These are phyloP conservation scores for Episyrphus balteatus DNA, from an alignment of 1,140 invertebrate genomes.

Conservation along the genomic window DNA sequence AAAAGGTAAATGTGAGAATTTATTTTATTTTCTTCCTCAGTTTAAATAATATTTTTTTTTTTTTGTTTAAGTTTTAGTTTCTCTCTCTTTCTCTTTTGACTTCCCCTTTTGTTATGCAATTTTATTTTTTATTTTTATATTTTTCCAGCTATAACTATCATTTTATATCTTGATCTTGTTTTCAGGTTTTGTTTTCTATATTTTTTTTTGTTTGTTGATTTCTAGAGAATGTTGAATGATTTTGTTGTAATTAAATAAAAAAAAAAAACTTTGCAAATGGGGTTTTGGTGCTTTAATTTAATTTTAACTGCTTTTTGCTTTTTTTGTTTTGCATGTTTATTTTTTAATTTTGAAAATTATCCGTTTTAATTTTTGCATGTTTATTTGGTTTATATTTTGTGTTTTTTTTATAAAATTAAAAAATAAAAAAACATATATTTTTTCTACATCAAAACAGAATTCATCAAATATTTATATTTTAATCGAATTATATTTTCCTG, in stretches of 20 bases:
- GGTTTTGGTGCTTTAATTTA: too few relatives aligned
- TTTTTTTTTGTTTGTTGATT: slow-evolving; percentile 2
- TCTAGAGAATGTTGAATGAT: slow-evolving; percentile 1
- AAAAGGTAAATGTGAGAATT: background rate
- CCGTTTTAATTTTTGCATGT: too few relatives aligned
- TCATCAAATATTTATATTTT: too few relatives aligned
- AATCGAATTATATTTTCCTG: too few relatives aligned
- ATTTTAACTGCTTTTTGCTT: too few relatives aligned
- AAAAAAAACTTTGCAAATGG: background rate
- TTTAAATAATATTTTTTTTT: background rate
- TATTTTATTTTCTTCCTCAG: background rate
- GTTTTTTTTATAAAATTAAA: too few relatives aligned
- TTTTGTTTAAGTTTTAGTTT: too few relatives aligned
- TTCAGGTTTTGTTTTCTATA: slow-evolving; percentile 2
- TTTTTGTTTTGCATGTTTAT: too few relatives aligned
- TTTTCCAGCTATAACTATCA: background rate
- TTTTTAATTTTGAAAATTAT: too few relatives aligned
- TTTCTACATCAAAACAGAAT: too few relatives aligned
- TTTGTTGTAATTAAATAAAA: background rate
- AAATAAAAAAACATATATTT: too few relatives aligned
- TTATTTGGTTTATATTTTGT: too few relatives aligned
- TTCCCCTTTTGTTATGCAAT: background rate
- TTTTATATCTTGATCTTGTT: slow-evolving; percentile 2
- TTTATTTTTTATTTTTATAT: background rate
- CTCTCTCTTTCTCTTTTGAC: background rate